Evolutionary conservation across 2,888 invertebrate species (phyloP).

Genomic region (Adela reaumurella): DNA sequence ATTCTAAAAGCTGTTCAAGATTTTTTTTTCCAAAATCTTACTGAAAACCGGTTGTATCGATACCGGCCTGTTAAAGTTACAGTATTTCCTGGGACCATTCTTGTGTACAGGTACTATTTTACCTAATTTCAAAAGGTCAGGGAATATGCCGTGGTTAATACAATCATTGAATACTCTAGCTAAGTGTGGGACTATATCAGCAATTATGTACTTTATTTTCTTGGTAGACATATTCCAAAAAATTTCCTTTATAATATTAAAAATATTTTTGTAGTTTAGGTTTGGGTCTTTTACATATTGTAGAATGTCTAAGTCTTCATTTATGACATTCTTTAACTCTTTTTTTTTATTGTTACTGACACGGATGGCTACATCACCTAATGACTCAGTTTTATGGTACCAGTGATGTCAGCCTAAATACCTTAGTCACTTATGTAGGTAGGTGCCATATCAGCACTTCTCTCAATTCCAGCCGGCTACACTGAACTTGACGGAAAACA

Average conservation of each 20-base stretch:
- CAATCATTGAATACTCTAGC: conserved; percentile 8
- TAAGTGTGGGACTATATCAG: conserved; percentile 1
- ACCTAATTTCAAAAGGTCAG: conserved; percentile 8
- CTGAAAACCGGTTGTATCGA: conserved; percentile 3
- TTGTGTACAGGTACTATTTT: conserved; percentile 10
- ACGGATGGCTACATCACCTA: too few relatives aligned
- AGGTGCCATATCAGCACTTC: too few relatives aligned
- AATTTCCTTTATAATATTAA: neutral
- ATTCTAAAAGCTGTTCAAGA: conserved; percentile 2
- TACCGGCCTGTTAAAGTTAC: conserved; percentile 4
- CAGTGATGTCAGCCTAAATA: too few relatives aligned
- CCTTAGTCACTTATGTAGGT: too few relatives aligned
- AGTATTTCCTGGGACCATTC: conserved; percentile 7
- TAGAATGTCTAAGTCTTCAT: too few relatives aligned
- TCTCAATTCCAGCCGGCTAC: too few relatives aligned
- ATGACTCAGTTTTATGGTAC: too few relatives aligned
- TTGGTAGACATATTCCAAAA: neutral
- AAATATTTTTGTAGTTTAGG: too few relatives aligned
- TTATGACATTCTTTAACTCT: too few relatives aligned
- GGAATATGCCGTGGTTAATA: conserved; percentile 6
- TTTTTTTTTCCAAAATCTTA: conserved; percentile 4
- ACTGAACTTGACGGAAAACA: too few relatives aligned
- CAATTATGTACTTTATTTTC: neutral
- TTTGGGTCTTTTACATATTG: too few relatives aligned
- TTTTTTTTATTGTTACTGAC: too few relatives aligned